Evolutionary conservation across 2,797 vertebrate genomes (phyloP).

Genomic region (Chanos chanos): DNA sequence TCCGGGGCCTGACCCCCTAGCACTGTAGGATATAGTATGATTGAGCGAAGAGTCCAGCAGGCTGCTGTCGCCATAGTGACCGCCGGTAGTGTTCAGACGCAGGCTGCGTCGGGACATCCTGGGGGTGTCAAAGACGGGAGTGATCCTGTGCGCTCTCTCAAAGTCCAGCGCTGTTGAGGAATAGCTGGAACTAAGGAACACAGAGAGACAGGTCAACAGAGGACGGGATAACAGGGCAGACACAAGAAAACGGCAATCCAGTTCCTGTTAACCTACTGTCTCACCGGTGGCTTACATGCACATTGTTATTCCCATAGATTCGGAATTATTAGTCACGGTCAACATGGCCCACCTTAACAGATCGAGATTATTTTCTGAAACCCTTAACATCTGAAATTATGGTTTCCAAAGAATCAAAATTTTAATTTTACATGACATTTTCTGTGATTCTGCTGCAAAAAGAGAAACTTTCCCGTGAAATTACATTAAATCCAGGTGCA

Average conservation of each 20-base stretch:
- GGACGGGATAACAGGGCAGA: background rate
- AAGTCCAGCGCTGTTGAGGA: slow-evolving; percentile 73
- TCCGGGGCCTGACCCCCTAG: slow-evolving; percentile 5
- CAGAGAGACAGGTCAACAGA: background rate
- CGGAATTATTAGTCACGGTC: too few relatives aligned
- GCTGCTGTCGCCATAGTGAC: slow-evolving; percentile 47
- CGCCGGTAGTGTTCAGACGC: slow-evolving; percentile 59
- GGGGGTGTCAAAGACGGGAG: slow-evolving; percentile 67
- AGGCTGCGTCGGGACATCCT: slow-evolving; percentile 89
- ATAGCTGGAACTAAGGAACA: slow-evolving; percentile 79
- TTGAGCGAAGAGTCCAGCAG: slow-evolving; percentile 53
- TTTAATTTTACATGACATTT: too few relatives aligned
- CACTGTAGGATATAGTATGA: slow-evolving; percentile 50
- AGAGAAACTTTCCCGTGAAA: too few relatives aligned
- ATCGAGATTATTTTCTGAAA: too few relatives aligned
- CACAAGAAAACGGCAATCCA: background rate
- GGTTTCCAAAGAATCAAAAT: too few relatives aligned
- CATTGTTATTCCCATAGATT: too few relatives aligned
- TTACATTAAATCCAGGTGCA: too few relatives aligned
- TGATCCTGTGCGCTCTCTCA: slow-evolving; percentile 71
- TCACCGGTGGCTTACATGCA: too few relatives aligned
- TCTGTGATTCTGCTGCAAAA: too few relatives aligned
- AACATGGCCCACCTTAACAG: too few relatives aligned
- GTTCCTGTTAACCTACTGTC: too few relatives aligned
- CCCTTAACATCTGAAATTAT: too few relatives aligned